Evolutionary conservation across 2,797 vertebrate genomes (phyloP), one percentile per base, ranked within the genome.

Genomic region (Enteromius unitaeniatus): DNA sequence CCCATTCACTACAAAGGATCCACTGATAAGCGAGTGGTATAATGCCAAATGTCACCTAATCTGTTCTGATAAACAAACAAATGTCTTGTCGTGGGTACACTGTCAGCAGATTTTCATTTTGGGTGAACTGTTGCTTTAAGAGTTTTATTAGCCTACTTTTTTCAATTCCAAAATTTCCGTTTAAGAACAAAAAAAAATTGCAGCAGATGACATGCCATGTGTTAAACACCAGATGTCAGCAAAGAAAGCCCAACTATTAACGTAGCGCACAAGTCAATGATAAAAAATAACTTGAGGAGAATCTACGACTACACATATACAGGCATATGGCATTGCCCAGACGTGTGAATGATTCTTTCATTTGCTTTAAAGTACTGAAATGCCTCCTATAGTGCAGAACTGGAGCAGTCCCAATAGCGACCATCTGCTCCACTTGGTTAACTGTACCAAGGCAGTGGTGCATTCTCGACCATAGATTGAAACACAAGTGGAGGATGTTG

Each of bases 141-240:
- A 15, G 21, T 58, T 55, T 74, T 31, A n/a, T 76, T 8, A 28
- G 42, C 42, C 28, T 45, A 14, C 17, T 64, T 40, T 42, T 28
- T 75, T 45, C 10, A 49, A 64, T 11, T 8, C 47, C 21, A 65
- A 19, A 40, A 14, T 67, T 68, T 77, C 13, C 14, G n/a, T 3
- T 1, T 11, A 9, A 55, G 34, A 65, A 45, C 3, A 28, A 31
- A 72, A 58, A 62, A 55, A 47, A 42, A 26, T 28, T 21, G 34
- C 31, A 67, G 49, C 23, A 49, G 53, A 73, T 70, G 23, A 47
- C 19, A 19, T 68, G 15, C 21, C 34, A 31, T 31, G 17, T 17
- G 60, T 26, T 74, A 23, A 67, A 85, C 93, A 79, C 89, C 78
- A 93, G 93, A 82, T 90, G 92, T 88, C 91, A 92, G 83, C 90